These are phyloP conservation scores for Pterostichus madidus DNA, from an alignment of 2,888 invertebrate genomes.

Conservation along the genomic window DNA sequence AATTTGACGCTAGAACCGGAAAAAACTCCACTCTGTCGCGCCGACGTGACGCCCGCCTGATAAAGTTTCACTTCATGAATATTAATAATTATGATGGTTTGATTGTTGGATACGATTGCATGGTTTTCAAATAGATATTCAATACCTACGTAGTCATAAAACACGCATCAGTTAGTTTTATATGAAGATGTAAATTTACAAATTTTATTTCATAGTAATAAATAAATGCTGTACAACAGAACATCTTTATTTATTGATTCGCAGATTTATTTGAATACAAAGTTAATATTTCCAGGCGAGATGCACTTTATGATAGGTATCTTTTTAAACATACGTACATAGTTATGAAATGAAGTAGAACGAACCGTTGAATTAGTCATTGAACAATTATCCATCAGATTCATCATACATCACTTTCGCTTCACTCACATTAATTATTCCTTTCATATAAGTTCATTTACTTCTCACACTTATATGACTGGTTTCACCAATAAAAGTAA, in stretches of 20 bases:
- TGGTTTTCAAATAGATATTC: constrained; percentile 16
- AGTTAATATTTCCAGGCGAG: not conserved
- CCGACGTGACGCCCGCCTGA: constrained; percentile 22
- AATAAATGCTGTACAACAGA: constrained; percentile 2
- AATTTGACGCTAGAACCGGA: constrained; percentile 41
- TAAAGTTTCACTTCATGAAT: constrained; percentile 47
- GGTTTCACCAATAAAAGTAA: no score
- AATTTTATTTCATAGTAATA: constrained; percentile 9
- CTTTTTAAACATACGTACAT: no score
- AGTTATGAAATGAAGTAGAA: no score
- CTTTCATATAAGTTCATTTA: no score
- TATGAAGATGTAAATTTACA: constrained; percentile 7
- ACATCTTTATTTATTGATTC: constrained; percentile 35
- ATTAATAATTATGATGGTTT: constrained; percentile 24
- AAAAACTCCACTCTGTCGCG: constrained; percentile 5
- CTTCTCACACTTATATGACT: no score
- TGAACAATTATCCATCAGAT: no score
- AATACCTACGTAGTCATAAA: constrained; percentile 27
- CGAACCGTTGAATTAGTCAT: no score
- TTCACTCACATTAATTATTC: no score
- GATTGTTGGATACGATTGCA: constrained; percentile 11
- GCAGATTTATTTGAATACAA: constrained; percentile 6
- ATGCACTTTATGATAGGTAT: no score
- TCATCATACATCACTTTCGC: no score
- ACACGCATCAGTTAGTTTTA: not conserved